These are phyloP conservation scores for Phorcus lineatus DNA, from an alignment of 2,888 invertebrate species.

Conservation along the genomic window DNA sequence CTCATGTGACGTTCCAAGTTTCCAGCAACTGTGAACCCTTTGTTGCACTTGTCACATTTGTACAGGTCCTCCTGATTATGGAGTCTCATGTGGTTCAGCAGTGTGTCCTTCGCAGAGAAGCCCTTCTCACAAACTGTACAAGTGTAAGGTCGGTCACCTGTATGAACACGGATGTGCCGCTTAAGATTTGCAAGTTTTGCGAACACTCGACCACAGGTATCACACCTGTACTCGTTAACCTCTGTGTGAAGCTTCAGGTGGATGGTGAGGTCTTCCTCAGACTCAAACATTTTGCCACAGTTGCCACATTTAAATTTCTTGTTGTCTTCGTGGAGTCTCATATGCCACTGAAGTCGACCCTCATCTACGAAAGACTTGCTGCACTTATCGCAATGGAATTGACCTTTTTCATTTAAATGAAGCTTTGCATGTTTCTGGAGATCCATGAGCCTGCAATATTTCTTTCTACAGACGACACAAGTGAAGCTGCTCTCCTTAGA, in stretches of 20 bases:
- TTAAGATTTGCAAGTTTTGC: slow-evolving; percentile 4
- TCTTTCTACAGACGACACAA: slow-evolving; percentile 12
- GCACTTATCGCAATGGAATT: neutral
- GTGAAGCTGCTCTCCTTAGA: neutral
- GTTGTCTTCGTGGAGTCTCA: neutral
- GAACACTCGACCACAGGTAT: neutral
- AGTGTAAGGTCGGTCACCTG: neutral
- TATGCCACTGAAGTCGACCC: neutral
- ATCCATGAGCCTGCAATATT: slow-evolving; percentile 7
- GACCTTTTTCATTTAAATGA: neutral
- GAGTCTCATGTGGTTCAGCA: neutral
- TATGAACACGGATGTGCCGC: neutral
- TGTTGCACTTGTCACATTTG: slow-evolving; percentile 14
- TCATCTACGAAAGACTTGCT: neutral
- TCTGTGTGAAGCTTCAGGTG: neutral
- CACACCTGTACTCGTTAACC: neutral
- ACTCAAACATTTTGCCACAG: slow-evolving; percentile 4
- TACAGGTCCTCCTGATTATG: neutral
- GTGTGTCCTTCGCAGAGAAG: slow-evolving; percentile 5
- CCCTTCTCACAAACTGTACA: neutral
- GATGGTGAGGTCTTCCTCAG: neutral
- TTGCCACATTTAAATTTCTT: neutral
- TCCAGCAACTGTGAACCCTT: slow-evolving; percentile 8
- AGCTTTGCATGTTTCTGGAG: slow-evolving; percentile 9
- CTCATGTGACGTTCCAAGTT: slow-evolving; percentile 5